Evolutionary conservation across 1,140 invertebrate species (phyloP).

Genomic region (Oedothorax gibbosus): DNA sequence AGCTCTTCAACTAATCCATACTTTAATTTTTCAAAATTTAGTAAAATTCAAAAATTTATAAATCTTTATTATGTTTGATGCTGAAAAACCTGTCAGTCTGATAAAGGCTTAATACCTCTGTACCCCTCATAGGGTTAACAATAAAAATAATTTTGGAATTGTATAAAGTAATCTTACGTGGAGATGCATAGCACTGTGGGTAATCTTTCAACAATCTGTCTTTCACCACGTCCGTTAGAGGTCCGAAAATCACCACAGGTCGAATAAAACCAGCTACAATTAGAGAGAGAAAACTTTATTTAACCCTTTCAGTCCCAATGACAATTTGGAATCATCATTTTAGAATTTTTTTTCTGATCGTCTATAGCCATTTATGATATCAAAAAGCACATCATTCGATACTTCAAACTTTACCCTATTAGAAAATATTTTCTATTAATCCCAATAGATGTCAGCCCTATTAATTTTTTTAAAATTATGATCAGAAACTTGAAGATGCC

Average conservation of each 20-base stretch:
- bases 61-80: background rate
- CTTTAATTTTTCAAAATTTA: background rate
- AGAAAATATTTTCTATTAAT: too few species aligned
- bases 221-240: conserved; percentile 91
- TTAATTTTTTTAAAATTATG: too few species aligned
- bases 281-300: background rate
- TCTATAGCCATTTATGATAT: too few species aligned
- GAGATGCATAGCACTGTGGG: conserved; percentile 91
- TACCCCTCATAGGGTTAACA: background rate
- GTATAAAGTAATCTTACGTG: conserved; percentile 68
- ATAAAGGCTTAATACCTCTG: background rate
- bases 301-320: too few species aligned
- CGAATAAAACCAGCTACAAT: conserved; percentile 83
- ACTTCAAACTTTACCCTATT: too few species aligned
- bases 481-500: too few species aligned
- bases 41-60: background rate
- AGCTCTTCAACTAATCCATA: too few species aligned
- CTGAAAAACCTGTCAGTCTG: too few species aligned
- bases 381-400: too few species aligned
- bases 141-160: background rate
- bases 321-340: too few species aligned
- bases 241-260: conserved; percentile 95
- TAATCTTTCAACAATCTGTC: conserved; percentile 90
- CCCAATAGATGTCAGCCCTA: too few species aligned
- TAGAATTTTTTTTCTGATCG: too few species aligned